Evolutionary conservation across 1,140 invertebrate species (phyloP).

Genomic region (Lanistes nyassanus): DNA sequence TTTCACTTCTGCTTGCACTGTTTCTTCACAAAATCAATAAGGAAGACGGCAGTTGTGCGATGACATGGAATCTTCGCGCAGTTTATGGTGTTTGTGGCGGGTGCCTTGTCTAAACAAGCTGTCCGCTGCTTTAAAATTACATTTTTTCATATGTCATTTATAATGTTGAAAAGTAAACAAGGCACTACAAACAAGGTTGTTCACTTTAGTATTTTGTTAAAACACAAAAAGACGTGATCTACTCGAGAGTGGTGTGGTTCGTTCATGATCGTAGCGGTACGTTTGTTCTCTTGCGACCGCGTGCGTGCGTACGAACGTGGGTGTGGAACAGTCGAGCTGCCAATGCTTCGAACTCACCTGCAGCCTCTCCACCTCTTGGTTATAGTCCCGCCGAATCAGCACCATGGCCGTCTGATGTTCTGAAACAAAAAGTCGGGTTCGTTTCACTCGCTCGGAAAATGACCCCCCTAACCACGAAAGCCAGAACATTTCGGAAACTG

Average conservation of each 20-base stretch:
- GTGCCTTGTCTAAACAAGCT: no score
- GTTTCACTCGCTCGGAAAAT: no score
- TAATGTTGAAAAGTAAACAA: background rate
- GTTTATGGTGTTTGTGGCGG: no score
- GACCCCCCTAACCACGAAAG: no score
- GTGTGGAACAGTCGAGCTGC: background rate
- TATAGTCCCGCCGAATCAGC: constrained; percentile 51
- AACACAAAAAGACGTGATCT: no score
- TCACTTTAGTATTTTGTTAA: no score
- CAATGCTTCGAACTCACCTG: constrained; percentile 39
- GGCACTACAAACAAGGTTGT: background rate
- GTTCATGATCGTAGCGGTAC: background rate
- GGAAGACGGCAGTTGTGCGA: no score
- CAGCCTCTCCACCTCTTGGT: constrained; percentile 49
- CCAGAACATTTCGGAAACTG: no score
- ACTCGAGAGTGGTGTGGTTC: background rate
- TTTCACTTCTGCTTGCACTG: no score
- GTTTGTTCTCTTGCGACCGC: background rate
- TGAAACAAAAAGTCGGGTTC: constrained; percentile 32
- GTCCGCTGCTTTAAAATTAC: no score
- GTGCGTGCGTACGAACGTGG: background rate
- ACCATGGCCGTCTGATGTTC: constrained; percentile 58
- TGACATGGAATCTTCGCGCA: no score
- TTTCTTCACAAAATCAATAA: no score
- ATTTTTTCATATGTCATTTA: background rate